Percentiles rank a stretch among this genome's conserved stretches.
Evolutionary conservation across 2,113 vertebrate genomes (phyloP).

Genomic region (Malurus elegans): DNA sequence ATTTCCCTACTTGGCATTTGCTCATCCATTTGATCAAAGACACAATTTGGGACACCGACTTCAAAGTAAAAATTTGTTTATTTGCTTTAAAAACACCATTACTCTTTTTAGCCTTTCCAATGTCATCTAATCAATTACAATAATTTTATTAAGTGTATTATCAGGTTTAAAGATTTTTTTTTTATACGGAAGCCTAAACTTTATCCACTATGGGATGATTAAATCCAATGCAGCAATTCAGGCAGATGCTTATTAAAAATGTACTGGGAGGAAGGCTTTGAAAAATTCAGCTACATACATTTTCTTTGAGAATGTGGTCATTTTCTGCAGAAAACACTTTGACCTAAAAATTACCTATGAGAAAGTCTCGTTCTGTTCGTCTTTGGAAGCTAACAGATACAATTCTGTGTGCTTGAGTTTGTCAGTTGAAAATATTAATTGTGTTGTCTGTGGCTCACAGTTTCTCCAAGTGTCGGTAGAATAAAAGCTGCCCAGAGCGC

Average conservation of each 20-base stretch:
- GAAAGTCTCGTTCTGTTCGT: neutral
- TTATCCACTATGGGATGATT: neutral
- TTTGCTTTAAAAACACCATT: slow-evolving; percentile 28
- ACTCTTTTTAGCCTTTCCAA: slow-evolving; percentile 1
- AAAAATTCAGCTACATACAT: neutral
- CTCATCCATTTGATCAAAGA: slow-evolving; percentile 70
- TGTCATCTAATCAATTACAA: neutral
- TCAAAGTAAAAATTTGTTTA: slow-evolving; percentile 58
- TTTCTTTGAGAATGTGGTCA: neutral
- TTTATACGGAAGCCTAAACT: neutral
- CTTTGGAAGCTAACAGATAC: neutral
- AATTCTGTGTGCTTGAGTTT: neutral
- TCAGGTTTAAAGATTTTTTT: neutral
- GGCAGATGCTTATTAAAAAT: neutral
- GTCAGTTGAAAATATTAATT: neutral
- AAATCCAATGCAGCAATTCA: neutral
- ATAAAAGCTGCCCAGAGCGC: neutral
- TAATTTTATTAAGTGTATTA: neutral
- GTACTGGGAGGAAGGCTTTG: neutral
- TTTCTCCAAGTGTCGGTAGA: neutral
- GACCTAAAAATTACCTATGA: neutral
- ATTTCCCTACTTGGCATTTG: slow-evolving; percentile 8
- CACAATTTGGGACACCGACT: slow-evolving; percentile 38
- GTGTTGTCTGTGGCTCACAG: neutral
- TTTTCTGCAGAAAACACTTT: neutral